phyloP scores from a whole-genome alignment of 2,888 invertebrate species.

The Tachina lurida region DNA sequence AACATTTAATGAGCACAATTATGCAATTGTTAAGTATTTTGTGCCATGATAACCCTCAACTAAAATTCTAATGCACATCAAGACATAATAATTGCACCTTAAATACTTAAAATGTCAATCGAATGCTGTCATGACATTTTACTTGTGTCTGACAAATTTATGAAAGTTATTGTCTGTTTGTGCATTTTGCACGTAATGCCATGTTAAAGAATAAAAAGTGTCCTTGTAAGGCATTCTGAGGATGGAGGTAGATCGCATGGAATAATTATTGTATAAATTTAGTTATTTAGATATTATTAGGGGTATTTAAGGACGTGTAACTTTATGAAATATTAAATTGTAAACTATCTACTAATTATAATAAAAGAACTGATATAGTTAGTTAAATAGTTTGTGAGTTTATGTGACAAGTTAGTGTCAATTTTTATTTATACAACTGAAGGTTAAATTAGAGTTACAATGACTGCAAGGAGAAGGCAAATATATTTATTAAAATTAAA shows the following conservation, averaged over 20 bases:
- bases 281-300: background rate
- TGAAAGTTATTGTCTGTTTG: conserved; percentile 5
- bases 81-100: background rate
- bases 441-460: too few species aligned
- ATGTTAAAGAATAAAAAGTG: background rate
- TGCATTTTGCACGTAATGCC: background rate
- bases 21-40: conserved; percentile 62
- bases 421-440: too few species aligned
- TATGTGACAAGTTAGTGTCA: background rate
- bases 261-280: background rate
- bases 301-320: too few species aligned
- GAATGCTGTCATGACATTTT: conserved; percentile 25
- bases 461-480: too few species aligned
- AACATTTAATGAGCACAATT: conserved; percentile 64
- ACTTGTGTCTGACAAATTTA: conserved; percentile 11
- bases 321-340: background rate
- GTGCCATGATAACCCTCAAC: conserved; percentile 10
- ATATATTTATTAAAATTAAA: too few species aligned
- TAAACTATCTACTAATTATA: conserved; percentile 51
- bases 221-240: conserved; percentile 32
- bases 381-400: background rate
- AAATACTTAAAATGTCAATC: conserved; percentile 23
- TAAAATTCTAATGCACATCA: conserved; percentile 19
- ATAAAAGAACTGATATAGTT: conserved; percentile 11
- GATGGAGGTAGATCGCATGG: background rate